Percentiles rank a stretch among this genome's conserved stretches.
Evolutionary conservation across 2,113 vertebrate genomes (phyloP).

Genomic region (Alouatta palliata): DNA sequence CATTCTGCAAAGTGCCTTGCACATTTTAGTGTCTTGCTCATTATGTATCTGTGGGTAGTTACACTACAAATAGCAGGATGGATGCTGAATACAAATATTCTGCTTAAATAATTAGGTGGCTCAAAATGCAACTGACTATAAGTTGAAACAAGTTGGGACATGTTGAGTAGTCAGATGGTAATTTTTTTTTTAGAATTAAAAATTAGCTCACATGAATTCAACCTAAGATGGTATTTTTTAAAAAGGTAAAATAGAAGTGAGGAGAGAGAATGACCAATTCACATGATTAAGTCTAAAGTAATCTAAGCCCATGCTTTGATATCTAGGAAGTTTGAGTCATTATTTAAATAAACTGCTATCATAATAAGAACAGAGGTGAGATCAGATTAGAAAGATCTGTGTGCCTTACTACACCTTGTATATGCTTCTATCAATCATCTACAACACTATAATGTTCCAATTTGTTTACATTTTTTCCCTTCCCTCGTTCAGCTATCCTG

Average conservation of each 20-base stretch:
- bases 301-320: slow-evolving; percentile 20
- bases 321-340: not conserved
- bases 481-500: not conserved
- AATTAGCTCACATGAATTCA: no score
- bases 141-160: not conserved
- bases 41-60: not conserved
- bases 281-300: not conserved
- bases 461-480: not conserved
- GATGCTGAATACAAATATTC: slow-evolving; percentile 20
- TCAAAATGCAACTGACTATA: not conserved
- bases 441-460: not conserved
- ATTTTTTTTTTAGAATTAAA: no score
- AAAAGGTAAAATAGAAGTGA: not conserved
- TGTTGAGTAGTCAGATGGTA: not conserved
- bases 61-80: not conserved
- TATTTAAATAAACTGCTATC: slow-evolving; percentile 39
- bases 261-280: not conserved
- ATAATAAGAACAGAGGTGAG: not conserved
- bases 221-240: not conserved
- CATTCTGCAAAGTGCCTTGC: not conserved
- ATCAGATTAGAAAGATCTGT: not conserved
- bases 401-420: not conserved
- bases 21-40: not conserved
- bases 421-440: not conserved
- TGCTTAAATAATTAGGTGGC: not conserved